Evolutionary conservation across 2,113 vertebrate genomes (phyloP).

Genomic region (Pelvicachromis taeniatus): DNA sequence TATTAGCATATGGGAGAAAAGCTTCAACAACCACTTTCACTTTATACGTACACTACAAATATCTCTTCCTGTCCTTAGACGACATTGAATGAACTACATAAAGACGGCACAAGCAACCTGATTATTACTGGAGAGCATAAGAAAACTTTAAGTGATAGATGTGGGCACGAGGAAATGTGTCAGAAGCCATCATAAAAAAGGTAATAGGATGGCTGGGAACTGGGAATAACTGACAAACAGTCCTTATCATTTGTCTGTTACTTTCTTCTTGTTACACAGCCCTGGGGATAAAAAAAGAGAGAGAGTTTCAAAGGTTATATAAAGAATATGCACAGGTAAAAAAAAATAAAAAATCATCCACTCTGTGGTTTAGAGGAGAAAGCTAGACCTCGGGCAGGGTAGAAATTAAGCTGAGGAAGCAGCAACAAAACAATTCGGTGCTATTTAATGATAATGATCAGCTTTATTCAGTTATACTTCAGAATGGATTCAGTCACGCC

Average conservation of each 20-base stretch:
- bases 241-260: conserved; percentile 50
- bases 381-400: not conserved
- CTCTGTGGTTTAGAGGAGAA: not conserved
- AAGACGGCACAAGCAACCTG: conserved; percentile 39
- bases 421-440: not conserved
- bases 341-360: not conserved
- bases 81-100: conserved; percentile 66
- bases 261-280: conserved; percentile 36
- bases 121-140: conserved; percentile 43
- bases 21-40: not conserved
- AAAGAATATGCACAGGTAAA: not conserved
- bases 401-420: not conserved
- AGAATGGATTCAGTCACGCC: not conserved
- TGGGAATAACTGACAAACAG: conserved; percentile 65
- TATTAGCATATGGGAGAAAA: not conserved
- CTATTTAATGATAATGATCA: conserved; percentile 12
- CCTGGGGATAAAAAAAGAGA: not conserved
- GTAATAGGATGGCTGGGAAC: conserved; percentile 51
- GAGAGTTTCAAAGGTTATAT: conserved; percentile 16
- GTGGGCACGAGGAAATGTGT: conserved; percentile 48
- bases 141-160: conserved; percentile 57
- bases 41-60: conserved; percentile 26
- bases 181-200: conserved; percentile 59
- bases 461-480: not conserved
- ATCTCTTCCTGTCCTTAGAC: conserved; percentile 33